Conservation (phyloP, 2,113 vertebrate genomes). For the Hypanus sabinus region DNA sequence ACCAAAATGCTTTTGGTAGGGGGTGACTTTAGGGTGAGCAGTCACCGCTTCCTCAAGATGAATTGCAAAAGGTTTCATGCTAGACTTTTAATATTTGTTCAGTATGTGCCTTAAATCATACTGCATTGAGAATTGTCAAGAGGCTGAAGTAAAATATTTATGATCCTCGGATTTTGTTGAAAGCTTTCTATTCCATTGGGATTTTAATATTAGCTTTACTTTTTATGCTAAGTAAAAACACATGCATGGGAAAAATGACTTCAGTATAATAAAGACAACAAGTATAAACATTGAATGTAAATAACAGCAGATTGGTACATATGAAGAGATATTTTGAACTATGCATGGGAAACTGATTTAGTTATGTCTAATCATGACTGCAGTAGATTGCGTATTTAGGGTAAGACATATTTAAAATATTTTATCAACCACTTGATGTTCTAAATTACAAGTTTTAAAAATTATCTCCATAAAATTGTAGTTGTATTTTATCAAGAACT, state of each 20-base stretch:
- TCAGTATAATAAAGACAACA: neutral
- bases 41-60: neutral
- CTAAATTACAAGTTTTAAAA: neutral
- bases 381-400: neutral
- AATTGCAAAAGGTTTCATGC: neutral
- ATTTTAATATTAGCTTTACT: conserved; percentile 19
- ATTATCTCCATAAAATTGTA: neutral
- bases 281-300: conserved; percentile 21
- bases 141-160: neutral
- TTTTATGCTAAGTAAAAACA: conserved; percentile 13
- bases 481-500: too few relatives aligned
- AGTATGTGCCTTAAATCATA: neutral
- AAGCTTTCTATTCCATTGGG: neutral
- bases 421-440: neutral
- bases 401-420: neutral
- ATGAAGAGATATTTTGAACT: neutral
- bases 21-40: neutral
- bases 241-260: conserved; percentile 6
- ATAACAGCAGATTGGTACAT: neutral
- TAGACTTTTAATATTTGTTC: neutral
- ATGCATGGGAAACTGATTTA: neutral
- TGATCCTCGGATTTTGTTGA: neutral
- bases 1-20: neutral
- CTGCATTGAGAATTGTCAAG: neutral
- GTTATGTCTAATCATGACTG: too few relatives aligned